Evolutionary conservation across 2,797 vertebrate species (phyloP).

Genomic region (Simalia tracyae): DNA sequence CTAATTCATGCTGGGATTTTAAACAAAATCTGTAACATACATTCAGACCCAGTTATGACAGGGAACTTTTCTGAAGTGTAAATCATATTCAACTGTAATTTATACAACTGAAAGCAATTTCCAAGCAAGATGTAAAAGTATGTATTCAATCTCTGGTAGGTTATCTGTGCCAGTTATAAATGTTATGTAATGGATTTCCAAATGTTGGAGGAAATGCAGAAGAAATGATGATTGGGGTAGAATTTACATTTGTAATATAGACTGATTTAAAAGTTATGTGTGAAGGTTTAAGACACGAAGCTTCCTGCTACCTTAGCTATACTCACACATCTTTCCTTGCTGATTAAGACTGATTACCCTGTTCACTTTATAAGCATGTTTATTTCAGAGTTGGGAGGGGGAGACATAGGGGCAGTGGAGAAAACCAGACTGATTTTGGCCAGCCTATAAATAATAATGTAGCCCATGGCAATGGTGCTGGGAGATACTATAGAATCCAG

Average conservation of each 20-base stretch:
- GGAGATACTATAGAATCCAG: background rate
- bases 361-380: background rate
- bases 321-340: background rate
- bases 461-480: background rate
- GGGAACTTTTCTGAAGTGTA: background rate
- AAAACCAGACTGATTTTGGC: conserved; percentile 20
- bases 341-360: background rate
- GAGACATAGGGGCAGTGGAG: background rate
- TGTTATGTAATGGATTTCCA: background rate
- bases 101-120: background rate
- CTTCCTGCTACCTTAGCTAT: background rate
- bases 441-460: conserved; percentile 6
- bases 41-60: background rate
- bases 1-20: background rate
- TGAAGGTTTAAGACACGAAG: background rate
- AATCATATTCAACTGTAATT: background rate
- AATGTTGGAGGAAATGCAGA: background rate
- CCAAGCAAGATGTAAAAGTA: background rate
- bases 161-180: background rate
- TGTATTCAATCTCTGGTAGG: background rate
- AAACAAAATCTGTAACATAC: background rate
- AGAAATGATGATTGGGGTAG: background rate
- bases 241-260: background rate
- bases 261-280: background rate
- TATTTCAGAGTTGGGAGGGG: background rate